Base-by-base conservation (phyloP, 2,113 vertebrate genomes). In the Lepidothrix coronata region DNA sequence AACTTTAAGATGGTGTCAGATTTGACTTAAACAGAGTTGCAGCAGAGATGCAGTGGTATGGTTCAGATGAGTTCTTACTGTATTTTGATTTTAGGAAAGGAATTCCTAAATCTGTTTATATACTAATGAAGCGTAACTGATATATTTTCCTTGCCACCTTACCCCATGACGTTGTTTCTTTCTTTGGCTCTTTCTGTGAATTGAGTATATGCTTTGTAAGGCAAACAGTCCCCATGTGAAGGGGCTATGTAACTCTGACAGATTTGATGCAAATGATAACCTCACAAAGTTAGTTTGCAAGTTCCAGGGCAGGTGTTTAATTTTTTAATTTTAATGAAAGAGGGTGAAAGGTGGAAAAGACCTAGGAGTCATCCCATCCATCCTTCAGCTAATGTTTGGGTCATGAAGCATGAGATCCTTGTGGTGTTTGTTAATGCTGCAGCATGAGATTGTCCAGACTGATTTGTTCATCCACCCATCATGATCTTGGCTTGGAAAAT, bases 381-480 rank as follows among this genome's bases (percentile, higher is more conserved):
- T 84, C 37, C 52, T 24, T 65, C 52, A 67, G 82, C 25, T 85
- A 63, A 75, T 87, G 76, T 43, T 79, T 81, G 51, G 75, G 85
- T 91, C 70, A n/a, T 61, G 37, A 89, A 85, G 61, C 63, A 61
- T 80, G 76, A 74, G 84, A 95, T 46, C 63, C 55, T 88, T 65
- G 51, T 61, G 68, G 66, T 78, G 46, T 95, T 91, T 20, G 31
- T 89, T 93, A 93, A 81, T 58, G 58, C 67, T 95, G 80, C 51
- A 12, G 72, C 67, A 55, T 95, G 76, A 92, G 68, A 37, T 89
- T 96, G 93, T 96, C 83, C 51, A 48, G 71, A 74, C 51, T 58
- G 67, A 89, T 96, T 95, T 95, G 68, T 90, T 93, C 55, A 77
- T 88, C 72, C 35, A 87, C 93, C 33, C 37, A 4, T 95, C 94